phyloP scores from a whole-genome alignment of 2,113 vertebrate species.

The Saguinus imperator region DNA sequence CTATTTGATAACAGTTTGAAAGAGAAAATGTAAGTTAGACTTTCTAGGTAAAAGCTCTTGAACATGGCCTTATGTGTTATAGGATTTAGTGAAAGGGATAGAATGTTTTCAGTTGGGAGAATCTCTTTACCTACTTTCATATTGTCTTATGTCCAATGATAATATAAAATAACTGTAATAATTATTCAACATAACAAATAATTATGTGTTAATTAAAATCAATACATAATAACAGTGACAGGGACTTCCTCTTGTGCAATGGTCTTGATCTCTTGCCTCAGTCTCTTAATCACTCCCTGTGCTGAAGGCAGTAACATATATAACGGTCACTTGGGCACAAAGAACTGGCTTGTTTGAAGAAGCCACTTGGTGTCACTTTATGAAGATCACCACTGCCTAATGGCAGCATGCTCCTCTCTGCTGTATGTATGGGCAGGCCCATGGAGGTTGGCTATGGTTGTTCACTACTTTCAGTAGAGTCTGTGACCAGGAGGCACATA shows the following conservation, averaged over 20 bases:
- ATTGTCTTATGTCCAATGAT: background rate
- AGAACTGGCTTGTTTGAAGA: background rate
- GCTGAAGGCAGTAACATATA: background rate
- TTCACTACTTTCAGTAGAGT: background rate
- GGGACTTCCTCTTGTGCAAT: accelerated
- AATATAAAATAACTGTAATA: background rate
- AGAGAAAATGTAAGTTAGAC: background rate
- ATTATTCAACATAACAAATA: background rate
- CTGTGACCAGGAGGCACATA: background rate
- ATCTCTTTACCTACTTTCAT: background rate
- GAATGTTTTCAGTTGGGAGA: background rate
- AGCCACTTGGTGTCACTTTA: accelerated
- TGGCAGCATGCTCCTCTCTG: accelerated
- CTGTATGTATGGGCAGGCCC: accelerated
- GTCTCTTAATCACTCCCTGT: background rate
- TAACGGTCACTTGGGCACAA: background rate
- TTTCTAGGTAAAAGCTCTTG: background rate
- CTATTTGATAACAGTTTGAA: background rate
- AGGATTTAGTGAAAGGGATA: background rate
- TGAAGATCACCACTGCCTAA: background rate
- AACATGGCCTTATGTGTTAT: accelerated
- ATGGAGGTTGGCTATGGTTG: accelerated
- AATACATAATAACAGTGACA: background rate
- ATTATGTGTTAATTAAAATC: background rate
- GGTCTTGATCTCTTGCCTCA: background rate